A percentile compares a stretch with the other conserved stretches of the same genome.
Evolutionary conservation across 2,888 invertebrate species (phyloP).

Genomic region (Diogma glabrata): DNA sequence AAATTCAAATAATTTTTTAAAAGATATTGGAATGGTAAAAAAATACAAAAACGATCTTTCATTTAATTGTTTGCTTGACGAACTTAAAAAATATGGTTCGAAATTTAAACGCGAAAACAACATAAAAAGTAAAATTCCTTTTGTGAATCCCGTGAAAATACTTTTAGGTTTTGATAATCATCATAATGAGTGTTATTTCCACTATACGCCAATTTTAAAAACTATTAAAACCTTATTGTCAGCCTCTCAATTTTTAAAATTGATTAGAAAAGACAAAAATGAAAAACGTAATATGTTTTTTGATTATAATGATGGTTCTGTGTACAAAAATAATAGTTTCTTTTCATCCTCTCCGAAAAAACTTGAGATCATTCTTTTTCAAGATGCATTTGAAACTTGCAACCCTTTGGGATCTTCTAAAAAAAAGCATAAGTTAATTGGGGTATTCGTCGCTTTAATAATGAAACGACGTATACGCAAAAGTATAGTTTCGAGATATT

Average conservation of each 20-base stretch:
- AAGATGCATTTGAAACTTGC: conserved; percentile 25
- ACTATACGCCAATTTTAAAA: conserved; percentile 14
- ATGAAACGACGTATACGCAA: too few relatives aligned
- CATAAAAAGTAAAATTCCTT: conserved; percentile 4
- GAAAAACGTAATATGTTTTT: too few relatives aligned
- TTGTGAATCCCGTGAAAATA: conserved; percentile 10
- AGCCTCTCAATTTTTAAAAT: conserved; percentile 11
- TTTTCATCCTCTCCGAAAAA: conserved; percentile 12
- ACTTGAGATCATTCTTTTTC: conserved; percentile 22
- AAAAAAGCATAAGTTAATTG: conserved; percentile 24
- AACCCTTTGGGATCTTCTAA: conserved; percentile 25
- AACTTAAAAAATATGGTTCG: neutral
- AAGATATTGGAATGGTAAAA: neutral
- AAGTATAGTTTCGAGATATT: too few relatives aligned
- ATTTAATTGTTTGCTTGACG: neutral
- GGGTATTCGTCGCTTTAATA: too few relatives aligned
- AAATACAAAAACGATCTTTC: conserved; percentile 2
- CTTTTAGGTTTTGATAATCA: conserved; percentile 10
- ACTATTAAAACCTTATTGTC: conserved; percentile 11
- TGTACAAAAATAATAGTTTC: conserved; percentile 16
- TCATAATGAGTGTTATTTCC: conserved; percentile 13
- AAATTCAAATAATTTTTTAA: neutral
- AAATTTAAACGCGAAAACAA: neutral
- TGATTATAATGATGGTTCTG: too few relatives aligned
- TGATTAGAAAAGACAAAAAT: too few relatives aligned